Evolutionary conservation across 2,113 vertebrate species (phyloP), one percentile per base, ranked within the genome.

Genomic region (Chionis minor): DNA sequence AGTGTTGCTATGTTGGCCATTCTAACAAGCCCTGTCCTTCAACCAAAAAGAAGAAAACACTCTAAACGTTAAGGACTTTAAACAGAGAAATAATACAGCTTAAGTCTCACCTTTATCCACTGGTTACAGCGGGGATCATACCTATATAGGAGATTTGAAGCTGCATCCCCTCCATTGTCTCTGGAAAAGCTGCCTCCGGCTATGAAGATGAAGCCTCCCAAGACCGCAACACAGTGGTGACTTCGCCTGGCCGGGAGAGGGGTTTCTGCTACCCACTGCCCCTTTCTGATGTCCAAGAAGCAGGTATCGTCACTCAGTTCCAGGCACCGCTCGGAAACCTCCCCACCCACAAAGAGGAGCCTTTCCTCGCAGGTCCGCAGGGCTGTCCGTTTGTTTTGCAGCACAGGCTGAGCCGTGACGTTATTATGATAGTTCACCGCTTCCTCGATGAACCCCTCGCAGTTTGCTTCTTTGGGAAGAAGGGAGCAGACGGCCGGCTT

Each of bases 111-210:
- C 99, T 98, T 99, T 97, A 98, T 98, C 99, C 99, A 99, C 94
- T 98, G 98, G 98, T 99, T 99, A 98, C 98, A 98, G 72, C 99
- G 98, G 85, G 99, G 99, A 96, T 99, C 99, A 92, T 99, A 99
- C 98, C 99, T 98, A 98, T 99, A 99, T 92, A 99, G 98, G 91
- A 99, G 98, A 97, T 98, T 99, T 33, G 99, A 99, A 10, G 99
- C 99, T 0, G 99, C 98, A 21, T 99, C 99, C 94, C 98, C 99
- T 44, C 99, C 99, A 26, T 99, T 99, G 98, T 99, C 99, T 62
- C 99, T 97, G 9, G 99, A 99, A 40, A 99, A 99, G 96, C 99
- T 99, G 63, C 99, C 99, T 0, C 99, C 99, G 0, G 99, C 99
- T 10, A 99, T 98, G 91, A 99, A 99, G 96, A 99, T 98, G 95